phyloP scores from a whole-genome alignment of 2,113 vertebrate genomes.

The Dinomys branickii region DNA sequence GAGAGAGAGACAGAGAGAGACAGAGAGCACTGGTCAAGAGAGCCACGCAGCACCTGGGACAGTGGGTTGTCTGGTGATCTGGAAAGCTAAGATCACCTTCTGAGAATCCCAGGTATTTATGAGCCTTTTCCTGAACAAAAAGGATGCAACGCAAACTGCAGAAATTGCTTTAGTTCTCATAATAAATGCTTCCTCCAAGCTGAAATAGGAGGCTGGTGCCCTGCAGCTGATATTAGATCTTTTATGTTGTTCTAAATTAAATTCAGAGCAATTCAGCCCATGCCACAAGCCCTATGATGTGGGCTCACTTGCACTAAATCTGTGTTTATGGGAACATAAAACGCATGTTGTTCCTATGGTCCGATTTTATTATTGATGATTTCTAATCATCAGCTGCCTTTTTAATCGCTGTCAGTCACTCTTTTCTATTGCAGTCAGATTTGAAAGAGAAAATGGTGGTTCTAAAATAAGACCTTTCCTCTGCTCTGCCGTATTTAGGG shows the following conservation, averaged over 20 bases:
- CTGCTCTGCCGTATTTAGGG: conserved; percentile 68
- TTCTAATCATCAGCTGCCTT: conserved; percentile 77
- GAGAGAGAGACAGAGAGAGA: too few species aligned
- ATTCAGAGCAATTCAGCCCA: conserved; percentile 60
- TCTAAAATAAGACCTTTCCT: conserved; percentile 76
- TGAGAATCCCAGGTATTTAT: neutral
- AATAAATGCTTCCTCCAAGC: neutral
- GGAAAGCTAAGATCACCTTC: neutral
- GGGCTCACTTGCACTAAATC: conserved; percentile 73
- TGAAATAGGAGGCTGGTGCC: conserved; percentile 14
- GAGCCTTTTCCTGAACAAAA: neutral
- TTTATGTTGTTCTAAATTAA: conserved; percentile 79
- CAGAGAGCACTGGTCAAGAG: neutral
- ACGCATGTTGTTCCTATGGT: conserved; percentile 67
- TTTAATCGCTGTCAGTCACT: conserved; percentile 80
- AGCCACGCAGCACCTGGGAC: too few species aligned
- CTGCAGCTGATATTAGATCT: conserved; percentile 52
- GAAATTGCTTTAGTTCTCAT: conserved; percentile 42
- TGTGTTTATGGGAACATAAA: conserved; percentile 80
- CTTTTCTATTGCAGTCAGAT: conserved; percentile 70
- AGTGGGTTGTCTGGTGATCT: neutral
- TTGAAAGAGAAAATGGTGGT: conserved; percentile 72
- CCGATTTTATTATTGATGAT: conserved; percentile 74
- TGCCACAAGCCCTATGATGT: conserved; percentile 62
- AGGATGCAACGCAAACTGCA: neutral